Conservation (phyloP, 2,113 vertebrate species). For the Falco punctatus region DNA sequence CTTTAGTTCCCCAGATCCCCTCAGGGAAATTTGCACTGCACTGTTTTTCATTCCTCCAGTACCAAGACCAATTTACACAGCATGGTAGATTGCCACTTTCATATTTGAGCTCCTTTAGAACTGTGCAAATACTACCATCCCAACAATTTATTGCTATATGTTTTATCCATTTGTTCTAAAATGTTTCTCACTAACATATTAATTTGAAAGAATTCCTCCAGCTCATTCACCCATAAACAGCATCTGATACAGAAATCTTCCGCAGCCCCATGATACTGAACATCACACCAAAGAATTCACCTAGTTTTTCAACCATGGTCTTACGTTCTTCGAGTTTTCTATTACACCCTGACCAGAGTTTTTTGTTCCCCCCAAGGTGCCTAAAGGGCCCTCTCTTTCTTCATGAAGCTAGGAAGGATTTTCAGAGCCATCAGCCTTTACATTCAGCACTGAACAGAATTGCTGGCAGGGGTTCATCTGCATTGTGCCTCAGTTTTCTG, state of each 20-base stretch:
- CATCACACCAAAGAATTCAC: not conserved
- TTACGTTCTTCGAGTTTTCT: not conserved
- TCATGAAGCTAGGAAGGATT: not conserved
- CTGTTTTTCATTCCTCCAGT: not conserved
- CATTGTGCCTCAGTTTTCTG: not conserved
- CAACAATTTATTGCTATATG: not conserved
- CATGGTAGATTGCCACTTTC: not conserved
- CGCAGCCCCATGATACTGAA: not conserved
- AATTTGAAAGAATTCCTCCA: not conserved
- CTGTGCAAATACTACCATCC: not conserved
- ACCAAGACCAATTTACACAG: not conserved
- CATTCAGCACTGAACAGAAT: not conserved
- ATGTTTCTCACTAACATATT: not conserved
- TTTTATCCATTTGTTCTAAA: not conserved
- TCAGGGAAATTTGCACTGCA: not conserved
- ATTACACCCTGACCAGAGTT: not conserved
- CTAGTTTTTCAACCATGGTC: not conserved
- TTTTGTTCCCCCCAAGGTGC: not conserved
- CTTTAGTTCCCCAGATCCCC: not conserved
- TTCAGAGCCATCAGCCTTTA: not conserved
- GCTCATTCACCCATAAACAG: not conserved
- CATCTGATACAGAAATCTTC: not conserved
- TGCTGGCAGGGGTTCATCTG: not conserved
- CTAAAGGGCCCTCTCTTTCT: not conserved
- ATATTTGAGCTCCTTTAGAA: not conserved